Conservation (phyloP, 2,888 invertebrate genomes). For the Pyralis farinalis region DNA sequence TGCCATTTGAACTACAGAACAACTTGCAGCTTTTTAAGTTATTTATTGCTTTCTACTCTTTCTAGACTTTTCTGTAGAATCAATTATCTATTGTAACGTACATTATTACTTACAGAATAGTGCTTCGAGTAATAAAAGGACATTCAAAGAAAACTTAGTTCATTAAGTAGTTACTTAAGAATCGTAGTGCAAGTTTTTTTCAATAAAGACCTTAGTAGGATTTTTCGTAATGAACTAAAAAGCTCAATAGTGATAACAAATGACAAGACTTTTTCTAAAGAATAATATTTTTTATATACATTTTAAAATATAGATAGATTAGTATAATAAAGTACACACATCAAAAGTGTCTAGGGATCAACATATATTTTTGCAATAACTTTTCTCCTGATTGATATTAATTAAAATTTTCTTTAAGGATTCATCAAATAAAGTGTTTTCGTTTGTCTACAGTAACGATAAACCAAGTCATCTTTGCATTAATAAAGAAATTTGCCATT, state of each 20-base stretch:
- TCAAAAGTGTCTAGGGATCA: too few relatives aligned
- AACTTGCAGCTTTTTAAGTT: conserved; percentile 52
- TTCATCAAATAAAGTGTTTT: too few relatives aligned
- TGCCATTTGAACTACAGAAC: conserved; percentile 70
- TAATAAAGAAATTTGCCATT: too few relatives aligned
- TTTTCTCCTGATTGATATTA: too few relatives aligned
- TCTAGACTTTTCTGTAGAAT: conserved; percentile 5
- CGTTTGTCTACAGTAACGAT: too few relatives aligned
- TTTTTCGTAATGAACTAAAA: not conserved
- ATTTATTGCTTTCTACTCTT: conserved; percentile 27
- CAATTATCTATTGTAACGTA: conserved; percentile 8
- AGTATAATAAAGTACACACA: too few relatives aligned
- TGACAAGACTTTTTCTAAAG: not conserved
- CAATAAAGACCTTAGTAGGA: not conserved
- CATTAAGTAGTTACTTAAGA: not conserved
- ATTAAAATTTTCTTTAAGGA: too few relatives aligned
- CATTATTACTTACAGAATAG: not conserved
- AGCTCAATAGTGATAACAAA: not conserved
- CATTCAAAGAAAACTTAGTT: not conserved
- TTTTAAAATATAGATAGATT: too few relatives aligned
- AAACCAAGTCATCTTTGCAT: too few relatives aligned
- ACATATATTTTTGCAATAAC: too few relatives aligned
- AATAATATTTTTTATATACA: too few relatives aligned
- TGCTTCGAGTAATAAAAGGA: not conserved
- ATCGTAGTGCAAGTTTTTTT: not conserved